Conservation (phyloP, 1,140 invertebrate genomes). For the Drosophila pachea region DNA sequence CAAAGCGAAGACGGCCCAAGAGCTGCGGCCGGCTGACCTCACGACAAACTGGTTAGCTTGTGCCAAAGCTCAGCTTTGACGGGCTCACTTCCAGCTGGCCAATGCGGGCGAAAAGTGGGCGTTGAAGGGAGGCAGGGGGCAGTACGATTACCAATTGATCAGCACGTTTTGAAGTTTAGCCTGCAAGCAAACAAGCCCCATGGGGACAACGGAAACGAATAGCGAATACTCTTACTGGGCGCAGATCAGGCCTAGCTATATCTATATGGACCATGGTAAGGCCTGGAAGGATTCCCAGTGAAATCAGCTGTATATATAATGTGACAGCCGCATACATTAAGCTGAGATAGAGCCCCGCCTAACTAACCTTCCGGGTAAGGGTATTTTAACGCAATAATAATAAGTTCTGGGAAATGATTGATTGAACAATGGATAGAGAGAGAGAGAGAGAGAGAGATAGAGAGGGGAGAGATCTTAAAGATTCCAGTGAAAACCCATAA, state of each 20-base stretch:
- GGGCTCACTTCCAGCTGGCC: not conserved
- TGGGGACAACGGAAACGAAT: not conserved
- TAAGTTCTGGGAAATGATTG: slow-evolving; percentile 45
- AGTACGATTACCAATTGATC: slow-evolving; percentile 11
- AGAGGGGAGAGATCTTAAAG: slow-evolving; percentile 34
- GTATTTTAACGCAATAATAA: not conserved
- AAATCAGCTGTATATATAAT: too few relatives aligned
- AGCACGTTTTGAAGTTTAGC: slow-evolving; percentile 10
- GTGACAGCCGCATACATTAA: too few relatives aligned
- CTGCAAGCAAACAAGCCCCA: not conserved
- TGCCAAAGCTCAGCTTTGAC: slow-evolving; percentile 51
- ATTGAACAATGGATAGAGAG: slow-evolving; percentile 33
- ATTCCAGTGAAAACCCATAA: too few relatives aligned
- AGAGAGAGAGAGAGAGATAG: slow-evolving; percentile 8
- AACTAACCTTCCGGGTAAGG: too few relatives aligned
- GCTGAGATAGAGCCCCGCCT: too few relatives aligned
- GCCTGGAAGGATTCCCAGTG: too few relatives aligned
- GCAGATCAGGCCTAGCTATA: not conserved
- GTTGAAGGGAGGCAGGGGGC: not conserved
- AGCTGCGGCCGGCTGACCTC: slow-evolving; percentile 18
- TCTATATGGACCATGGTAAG: too few relatives aligned
- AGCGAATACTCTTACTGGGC: not conserved
- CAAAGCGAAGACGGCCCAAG: not conserved
- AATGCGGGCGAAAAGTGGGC: slow-evolving; percentile 13
- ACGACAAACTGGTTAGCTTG: slow-evolving; percentile 62